Percentiles rank a stretch among this genome's conserved stretches.
Evolutionary conservation across 2,888 invertebrate species (phyloP).

Genomic region (Metacarcinus magister): DNA sequence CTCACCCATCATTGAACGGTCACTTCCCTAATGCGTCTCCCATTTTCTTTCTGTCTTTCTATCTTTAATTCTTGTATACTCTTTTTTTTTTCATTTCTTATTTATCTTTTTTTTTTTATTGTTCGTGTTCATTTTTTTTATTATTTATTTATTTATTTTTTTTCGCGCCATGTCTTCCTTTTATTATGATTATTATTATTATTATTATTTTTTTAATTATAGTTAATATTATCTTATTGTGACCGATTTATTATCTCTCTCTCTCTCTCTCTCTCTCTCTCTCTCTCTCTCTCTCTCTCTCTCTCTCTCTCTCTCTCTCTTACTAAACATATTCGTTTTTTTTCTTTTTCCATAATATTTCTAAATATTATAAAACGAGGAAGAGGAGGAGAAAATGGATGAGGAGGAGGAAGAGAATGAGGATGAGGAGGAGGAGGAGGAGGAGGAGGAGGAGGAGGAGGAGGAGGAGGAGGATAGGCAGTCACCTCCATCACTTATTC

Average conservation of each 20-base stretch:
- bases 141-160: background rate
- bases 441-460: background rate
- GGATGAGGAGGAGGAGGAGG: background rate
- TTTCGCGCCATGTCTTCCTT: background rate
- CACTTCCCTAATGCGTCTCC: background rate
- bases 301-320: background rate
- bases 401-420: background rate
- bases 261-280: background rate
- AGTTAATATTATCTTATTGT: no score
- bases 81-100: background rate
- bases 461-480: background rate
- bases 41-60: background rate
- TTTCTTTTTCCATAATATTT: background rate
- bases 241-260: background rate
- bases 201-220: no score
- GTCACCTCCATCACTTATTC: constrained; percentile 14
- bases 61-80: background rate
- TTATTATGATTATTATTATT: background rate
- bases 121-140: background rate
- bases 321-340: background rate
- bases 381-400: background rate
- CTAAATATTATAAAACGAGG: background rate
- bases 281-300: background rate
- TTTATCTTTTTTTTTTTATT: background rate
- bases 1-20: constrained; percentile 17